Conservation (phyloP, 2,888 invertebrate genomes). For the Chydorus sphaericus region DNA sequence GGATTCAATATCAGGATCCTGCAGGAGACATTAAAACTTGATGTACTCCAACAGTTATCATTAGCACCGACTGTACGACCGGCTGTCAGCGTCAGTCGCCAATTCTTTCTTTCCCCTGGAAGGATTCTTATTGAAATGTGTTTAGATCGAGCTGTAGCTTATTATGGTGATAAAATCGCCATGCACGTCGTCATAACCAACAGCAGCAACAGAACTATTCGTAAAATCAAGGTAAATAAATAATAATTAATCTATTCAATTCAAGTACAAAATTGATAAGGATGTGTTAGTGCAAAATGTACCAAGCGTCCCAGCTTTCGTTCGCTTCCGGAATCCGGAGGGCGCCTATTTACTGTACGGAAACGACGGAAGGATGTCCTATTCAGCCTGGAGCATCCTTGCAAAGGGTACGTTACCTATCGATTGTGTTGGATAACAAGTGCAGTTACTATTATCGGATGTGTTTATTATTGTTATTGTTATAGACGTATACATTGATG, state of each 20-base stretch:
- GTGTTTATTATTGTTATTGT: not conserved
- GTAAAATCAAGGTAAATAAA: conserved; percentile 12
- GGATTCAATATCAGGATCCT: conserved; percentile 7
- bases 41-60: conserved; percentile 7
- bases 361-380: conserved; percentile 15
- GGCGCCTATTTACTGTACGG: conserved; percentile 3
- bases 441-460: not conserved
- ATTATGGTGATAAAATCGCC: conserved; percentile 13
- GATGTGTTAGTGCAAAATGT: conserved; percentile 10
- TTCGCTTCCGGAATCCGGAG: conserved; percentile 11
- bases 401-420: conserved; percentile 9
- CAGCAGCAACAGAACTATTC: conserved; percentile 14
- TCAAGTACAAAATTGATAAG: not conserved
- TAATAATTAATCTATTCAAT: not conserved
- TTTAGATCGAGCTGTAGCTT: conserved; percentile 6
- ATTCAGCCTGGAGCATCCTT: conserved; percentile 14
- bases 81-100: conserved; percentile 9
- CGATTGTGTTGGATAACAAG: not conserved
- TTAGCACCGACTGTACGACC: conserved; percentile 8
- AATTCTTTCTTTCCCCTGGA: conserved; percentile 13
- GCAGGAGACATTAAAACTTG: conserved; percentile 10
- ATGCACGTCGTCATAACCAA: conserved; percentile 13
- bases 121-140: conserved; percentile 14
- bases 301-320: conserved; percentile 14
- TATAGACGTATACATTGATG: conserved; percentile 12